Percentiles rank a stretch among this genome's conserved stretches.
phyloP scores from a whole-genome alignment of 2,113 vertebrate species.

The Epinephelus lanceolatus region DNA sequence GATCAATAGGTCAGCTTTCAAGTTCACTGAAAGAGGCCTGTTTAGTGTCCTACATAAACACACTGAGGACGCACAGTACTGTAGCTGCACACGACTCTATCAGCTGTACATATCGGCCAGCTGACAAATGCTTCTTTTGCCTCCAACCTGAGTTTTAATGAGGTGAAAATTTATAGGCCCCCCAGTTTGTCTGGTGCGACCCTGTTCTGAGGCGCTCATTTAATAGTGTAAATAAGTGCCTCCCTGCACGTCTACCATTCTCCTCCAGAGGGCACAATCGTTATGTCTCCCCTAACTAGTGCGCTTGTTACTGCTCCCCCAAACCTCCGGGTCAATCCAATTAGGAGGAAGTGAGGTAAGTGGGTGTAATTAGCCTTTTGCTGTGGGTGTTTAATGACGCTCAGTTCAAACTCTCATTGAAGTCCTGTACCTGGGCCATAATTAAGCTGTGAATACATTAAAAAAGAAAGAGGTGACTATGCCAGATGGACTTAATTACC shows the following conservation, averaged over 20 bases:
- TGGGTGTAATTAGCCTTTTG: conserved; percentile 88
- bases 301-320: conserved; percentile 84
- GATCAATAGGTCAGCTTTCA: conserved; percentile 7
- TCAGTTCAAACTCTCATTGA: conserved; percentile 83
- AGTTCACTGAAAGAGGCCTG: not conserved
- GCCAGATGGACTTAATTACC: conserved; percentile 87
- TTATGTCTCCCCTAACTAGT: conserved; percentile 83
- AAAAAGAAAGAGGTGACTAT: conserved; percentile 73
- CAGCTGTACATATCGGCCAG: conserved; percentile 6
- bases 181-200: conserved; percentile 80
- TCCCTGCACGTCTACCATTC: conserved; percentile 78
- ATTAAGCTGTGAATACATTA: conserved; percentile 84
- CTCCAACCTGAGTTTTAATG: conserved; percentile 83
- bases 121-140: conserved; percentile 47
- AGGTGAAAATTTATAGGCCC: conserved; percentile 82
- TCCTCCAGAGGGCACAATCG: conserved; percentile 84
- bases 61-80: conserved; percentile 11
- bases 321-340: conserved; percentile 89
- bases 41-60: conserved; percentile 21
- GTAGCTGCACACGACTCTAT: conserved; percentile 12
- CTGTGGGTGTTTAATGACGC: conserved; percentile 86
- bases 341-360: conserved; percentile 87
- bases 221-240: conserved; percentile 89
- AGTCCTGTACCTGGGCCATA: conserved; percentile 84
- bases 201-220: conserved; percentile 81